These are phyloP conservation scores for Drosophila micromelanica DNA, from an alignment of 1,140 invertebrate species.

Conservation along the genomic window DNA sequence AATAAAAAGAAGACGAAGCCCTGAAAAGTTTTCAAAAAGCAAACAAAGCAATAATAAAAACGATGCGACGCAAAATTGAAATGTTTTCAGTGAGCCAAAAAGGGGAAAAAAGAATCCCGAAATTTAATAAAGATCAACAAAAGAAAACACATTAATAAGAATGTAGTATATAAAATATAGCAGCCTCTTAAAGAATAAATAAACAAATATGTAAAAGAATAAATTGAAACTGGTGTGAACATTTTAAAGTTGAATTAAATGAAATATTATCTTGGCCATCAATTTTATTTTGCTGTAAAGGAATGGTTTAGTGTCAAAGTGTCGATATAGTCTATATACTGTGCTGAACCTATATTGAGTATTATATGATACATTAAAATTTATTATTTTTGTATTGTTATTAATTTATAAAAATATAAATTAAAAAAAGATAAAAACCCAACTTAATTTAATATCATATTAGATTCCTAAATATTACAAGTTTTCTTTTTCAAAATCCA, in stretches of 20 bases:
- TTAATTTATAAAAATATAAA: too few species aligned
- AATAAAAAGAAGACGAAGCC: slow-evolving; percentile 2
- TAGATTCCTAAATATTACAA: background rate
- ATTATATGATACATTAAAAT: too few species aligned
- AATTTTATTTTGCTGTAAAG: too few species aligned
- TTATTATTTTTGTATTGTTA: too few species aligned
- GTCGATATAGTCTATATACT: background rate
- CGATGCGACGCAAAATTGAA: slow-evolving; percentile 56
- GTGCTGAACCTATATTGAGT: background rate
- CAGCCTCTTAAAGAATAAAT: slow-evolving; percentile 19
- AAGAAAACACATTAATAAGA: slow-evolving; percentile 11
- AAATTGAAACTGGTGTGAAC: slow-evolving; percentile 3
- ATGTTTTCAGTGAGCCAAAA: slow-evolving; percentile 56
- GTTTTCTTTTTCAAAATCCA: background rate
- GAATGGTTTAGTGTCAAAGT: too few species aligned
- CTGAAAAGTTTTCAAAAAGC: slow-evolving; percentile 6
- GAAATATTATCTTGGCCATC: slow-evolving; percentile 1
- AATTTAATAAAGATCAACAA: slow-evolving; percentile 37
- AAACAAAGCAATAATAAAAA: slow-evolving; percentile 45
- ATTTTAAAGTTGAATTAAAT: background rate
- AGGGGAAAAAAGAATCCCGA: slow-evolving; percentile 11
- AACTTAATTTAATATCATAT: too few species aligned
- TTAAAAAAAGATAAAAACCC: too few species aligned
- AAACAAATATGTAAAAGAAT: slow-evolving; percentile 19
- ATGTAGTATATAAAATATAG: background rate